Base-by-base conservation (phyloP, 2,797 vertebrate species). In the Tauraco hartlaubi region DNA sequence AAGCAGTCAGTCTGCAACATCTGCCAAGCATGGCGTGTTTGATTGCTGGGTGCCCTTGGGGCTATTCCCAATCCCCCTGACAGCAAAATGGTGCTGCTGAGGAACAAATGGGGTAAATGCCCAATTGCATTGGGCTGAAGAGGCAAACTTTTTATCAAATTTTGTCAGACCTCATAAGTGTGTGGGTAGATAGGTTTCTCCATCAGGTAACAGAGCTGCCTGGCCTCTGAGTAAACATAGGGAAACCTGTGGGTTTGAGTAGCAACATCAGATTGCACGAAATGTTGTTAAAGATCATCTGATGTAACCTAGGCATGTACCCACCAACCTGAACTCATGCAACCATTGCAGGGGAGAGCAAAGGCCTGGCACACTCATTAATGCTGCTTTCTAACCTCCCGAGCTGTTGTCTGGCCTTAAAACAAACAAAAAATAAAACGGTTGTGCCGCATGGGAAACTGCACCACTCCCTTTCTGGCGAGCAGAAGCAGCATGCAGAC, bases 271-370 rank as follows among this genome's bases (percentile, higher is more conserved):
- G 8, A 8, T 54, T 28, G 14, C 39, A 43, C 20, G 62, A 49
- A 67, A 46, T 15, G 9, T 20, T 11, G 3, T 56, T 73, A 21
- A 25, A 46, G 9, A 37, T 33, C 28, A 8, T 15, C 23, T 37
- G 44, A 14, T 62, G 16, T 54, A n/a, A 33, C 5, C 1, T 5
- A 23, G 55, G n/a, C 10, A 1, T 3, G 28, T 37, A 18, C 21
- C 9, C 20, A 11, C 55, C 0, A 1, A 63, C 21, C 43, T n/a
- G 29, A 46, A 17, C 29, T 29, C 1, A 3, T 23, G 21, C 8
- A 44, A 5, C 0, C 4, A 63, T 7, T 46, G 62, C 62, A 43
- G 39, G 51, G 54, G 20, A 22, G 51, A 35, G 49, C 6, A 16
- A 23, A 16, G 51, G 21, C 44, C 41, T 35, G 55, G 29, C 37